Evolutionary conservation across 2,797 vertebrate genomes (phyloP).

Genomic region (Alca torda): DNA sequence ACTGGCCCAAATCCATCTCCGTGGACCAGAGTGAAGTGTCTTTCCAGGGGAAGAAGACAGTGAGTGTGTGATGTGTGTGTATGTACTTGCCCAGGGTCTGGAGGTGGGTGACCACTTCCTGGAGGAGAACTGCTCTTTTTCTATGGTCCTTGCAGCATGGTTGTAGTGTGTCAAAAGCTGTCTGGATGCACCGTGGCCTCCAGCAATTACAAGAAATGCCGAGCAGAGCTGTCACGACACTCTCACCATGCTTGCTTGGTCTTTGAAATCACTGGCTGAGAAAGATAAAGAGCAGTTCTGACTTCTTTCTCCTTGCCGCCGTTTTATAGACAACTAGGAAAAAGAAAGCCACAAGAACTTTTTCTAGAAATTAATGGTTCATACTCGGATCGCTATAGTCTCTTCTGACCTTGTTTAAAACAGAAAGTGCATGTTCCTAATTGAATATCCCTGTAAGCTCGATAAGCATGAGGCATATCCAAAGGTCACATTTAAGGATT

Average conservation of each 20-base stretch:
- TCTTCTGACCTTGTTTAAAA: not conserved
- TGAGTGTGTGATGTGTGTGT: not conserved
- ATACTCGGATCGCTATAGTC: not conserved
- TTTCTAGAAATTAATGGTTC: not conserved
- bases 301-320: not conserved
- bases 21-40: not conserved
- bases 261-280: constrained; percentile 9
- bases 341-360: not conserved
- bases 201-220: not conserved
- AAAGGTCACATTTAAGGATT: not conserved
- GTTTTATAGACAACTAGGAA: not conserved
- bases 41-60: not conserved
- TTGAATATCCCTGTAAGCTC: not conserved
- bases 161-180: not conserved
- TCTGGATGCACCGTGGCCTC: not conserved
- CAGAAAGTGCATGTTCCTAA: not conserved
- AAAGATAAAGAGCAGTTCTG: not conserved
- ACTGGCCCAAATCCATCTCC: not conserved
- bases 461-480: not conserved
- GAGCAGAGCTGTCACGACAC: not conserved
- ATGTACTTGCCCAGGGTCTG: not conserved
- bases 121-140: not conserved
- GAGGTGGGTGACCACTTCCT: not conserved
- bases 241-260: not conserved
- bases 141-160: not conserved